These are phyloP conservation scores for Drosophila sp. DNA, from an alignment of 1,140 invertebrate species.

Conservation along the genomic window DNA sequence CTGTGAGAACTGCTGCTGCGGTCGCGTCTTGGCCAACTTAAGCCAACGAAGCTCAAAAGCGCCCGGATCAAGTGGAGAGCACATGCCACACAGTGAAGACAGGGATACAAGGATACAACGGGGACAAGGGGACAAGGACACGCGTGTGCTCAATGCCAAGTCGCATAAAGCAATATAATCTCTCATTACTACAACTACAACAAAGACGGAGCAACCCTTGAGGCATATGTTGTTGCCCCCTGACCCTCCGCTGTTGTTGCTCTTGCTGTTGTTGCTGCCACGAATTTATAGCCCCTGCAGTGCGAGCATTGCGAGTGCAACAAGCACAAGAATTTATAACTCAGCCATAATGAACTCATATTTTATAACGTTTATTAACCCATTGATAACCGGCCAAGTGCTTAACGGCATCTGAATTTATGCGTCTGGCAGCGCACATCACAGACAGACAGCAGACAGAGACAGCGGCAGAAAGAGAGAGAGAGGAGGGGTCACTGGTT, in stretches of 20 bases:
- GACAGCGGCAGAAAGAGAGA: too few species aligned
- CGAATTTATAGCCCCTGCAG: slow-evolving; percentile 81
- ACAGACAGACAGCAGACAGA: background rate
- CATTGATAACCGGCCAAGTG: slow-evolving; percentile 76
- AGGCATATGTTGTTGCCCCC: slow-evolving; percentile 58
- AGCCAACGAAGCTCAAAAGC: slow-evolving; percentile 54
- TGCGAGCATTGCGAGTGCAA: slow-evolving; percentile 65
- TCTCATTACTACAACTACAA: slow-evolving; percentile 81
- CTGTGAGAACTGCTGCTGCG: slow-evolving; percentile 15
- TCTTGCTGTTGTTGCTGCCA: slow-evolving; percentile 45
- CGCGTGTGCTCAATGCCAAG: slow-evolving; percentile 65
- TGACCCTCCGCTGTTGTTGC: background rate
- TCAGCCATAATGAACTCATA: slow-evolving; percentile 79
- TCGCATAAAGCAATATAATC: slow-evolving; percentile 82
- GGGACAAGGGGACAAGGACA: slow-evolving; percentile 55
- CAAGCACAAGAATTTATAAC: slow-evolving; percentile 78
- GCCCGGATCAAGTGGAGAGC: slow-evolving; percentile 70
- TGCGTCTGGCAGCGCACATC: slow-evolving; percentile 57
- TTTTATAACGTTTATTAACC: slow-evolving; percentile 83
- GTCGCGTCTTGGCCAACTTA: slow-evolving; percentile 36
- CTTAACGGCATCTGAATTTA: slow-evolving; percentile 67
- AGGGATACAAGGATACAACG: too few species aligned
- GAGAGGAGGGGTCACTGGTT: slow-evolving; percentile 16
- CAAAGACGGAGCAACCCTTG: slow-evolving; percentile 56
- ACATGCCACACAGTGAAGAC: slow-evolving; percentile 45